These are phyloP conservation scores for Scaptomyza cyrtandrae DNA, from an alignment of 2,888 invertebrate genomes.

Conservation along the genomic window DNA sequence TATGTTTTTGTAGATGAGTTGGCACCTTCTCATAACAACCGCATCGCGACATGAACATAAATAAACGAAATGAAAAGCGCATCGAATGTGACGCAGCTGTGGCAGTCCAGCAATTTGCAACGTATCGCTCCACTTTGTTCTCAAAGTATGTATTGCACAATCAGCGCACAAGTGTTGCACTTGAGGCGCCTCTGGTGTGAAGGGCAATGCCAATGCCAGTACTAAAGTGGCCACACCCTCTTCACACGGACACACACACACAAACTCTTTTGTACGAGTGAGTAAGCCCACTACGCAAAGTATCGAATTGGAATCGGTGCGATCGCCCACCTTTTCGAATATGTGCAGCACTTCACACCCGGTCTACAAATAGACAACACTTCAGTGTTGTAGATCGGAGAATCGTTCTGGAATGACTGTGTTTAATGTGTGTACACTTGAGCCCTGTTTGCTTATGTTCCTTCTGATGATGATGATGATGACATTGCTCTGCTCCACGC, in stretches of 20 bases:
- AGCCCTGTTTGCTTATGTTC: conserved; percentile 64
- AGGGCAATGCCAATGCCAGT: conserved; percentile 50
- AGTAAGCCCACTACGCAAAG: conserved; percentile 19
- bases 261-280: neutral
- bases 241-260: conserved; percentile 55
- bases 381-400: conserved; percentile 29
- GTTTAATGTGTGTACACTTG: conserved; percentile 73
- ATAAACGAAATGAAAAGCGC: conserved; percentile 77
- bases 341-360: conserved; percentile 76
- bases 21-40: conserved; percentile 70
- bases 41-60: conserved; percentile 72
- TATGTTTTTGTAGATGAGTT: conserved; percentile 54
- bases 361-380: conserved; percentile 52
- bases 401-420: conserved; percentile 62
- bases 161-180: conserved; percentile 72
- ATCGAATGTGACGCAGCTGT: conserved; percentile 74
- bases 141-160: conserved; percentile 71
- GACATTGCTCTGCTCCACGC: conserved; percentile 32
- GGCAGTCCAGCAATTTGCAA: conserved; percentile 65
- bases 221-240: conserved; percentile 64
- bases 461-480: conserved; percentile 75
- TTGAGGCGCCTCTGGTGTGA: conserved; percentile 50
- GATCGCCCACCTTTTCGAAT: conserved; percentile 71
- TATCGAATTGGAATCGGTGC: conserved; percentile 54
- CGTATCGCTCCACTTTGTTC: conserved; percentile 50